Evolutionary conservation across 2,888 invertebrate species (phyloP).

Genomic region (Chrysomela aeneicollis): DNA sequence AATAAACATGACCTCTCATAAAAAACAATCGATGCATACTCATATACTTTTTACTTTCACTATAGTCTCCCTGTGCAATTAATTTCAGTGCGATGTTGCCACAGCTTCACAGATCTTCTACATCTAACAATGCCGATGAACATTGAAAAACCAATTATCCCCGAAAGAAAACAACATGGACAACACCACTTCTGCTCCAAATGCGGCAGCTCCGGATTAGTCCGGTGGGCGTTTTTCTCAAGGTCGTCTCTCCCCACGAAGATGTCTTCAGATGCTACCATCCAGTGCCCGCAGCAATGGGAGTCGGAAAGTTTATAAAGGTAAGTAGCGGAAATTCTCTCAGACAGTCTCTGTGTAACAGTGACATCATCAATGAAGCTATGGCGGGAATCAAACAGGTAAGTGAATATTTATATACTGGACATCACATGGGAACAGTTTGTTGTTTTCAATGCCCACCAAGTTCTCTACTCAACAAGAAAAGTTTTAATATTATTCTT

Average conservation of each 20-base stretch:
- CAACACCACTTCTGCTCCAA: neutral
- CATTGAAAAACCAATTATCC: neutral
- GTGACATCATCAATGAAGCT: conserved; percentile 37
- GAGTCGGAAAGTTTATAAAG: conserved; percentile 43
- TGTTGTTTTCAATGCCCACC: neutral
- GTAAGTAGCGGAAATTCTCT: conserved; percentile 31
- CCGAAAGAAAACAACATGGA: neutral
- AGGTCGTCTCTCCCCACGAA: conserved; percentile 43
- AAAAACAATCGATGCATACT: neutral
- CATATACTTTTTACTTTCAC: neutral
- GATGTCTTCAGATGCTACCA: neutral
- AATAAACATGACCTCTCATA: conserved; percentile 2
- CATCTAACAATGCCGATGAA: neutral
- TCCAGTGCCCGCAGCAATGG: conserved; percentile 6
- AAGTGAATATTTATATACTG: conserved; percentile 23
- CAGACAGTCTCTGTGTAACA: conserved; percentile 41
- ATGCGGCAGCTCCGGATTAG: neutral
- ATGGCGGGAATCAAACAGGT: conserved; percentile 42
- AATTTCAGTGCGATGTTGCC: neutral
- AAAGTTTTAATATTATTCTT: too few species aligned
- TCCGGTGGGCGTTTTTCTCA: conserved; percentile 25
- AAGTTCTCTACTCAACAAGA: too few species aligned
- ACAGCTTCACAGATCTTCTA: neutral
- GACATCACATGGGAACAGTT: neutral
- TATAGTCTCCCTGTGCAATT: neutral